Evolutionary conservation across 2,113 vertebrate genomes (phyloP), one percentile per base, ranked within the genome.

Genomic region (Natator depressus): DNA sequence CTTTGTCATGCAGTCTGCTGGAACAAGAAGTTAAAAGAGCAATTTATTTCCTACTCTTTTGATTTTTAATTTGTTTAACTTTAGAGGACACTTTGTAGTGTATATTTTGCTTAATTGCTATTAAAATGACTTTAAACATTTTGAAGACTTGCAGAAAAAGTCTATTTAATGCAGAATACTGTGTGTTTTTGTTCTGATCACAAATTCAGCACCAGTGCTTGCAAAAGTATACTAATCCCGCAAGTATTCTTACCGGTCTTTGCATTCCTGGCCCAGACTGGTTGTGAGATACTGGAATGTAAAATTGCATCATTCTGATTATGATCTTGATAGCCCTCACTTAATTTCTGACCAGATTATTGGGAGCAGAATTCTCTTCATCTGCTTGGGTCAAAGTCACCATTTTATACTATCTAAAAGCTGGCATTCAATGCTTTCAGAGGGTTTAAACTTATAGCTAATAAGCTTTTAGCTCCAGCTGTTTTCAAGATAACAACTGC

Each of bases 181-280:
- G 14, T 51, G 12, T 49, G 24, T 53, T 51, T 90, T 13, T 38
- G 42, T 78, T 89, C 79, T 90, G 20, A 29, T 89, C 3, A 9
- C 3, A 84, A 12, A 20, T 0, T 81, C 87, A 46, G 6, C 29
- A 49, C 8, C 1, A 2, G 1, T n/a, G 1, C 88, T 85, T 51
- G 51, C 31, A 92, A 62, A 84, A 88, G 53, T 65, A n/a, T n/a
- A 62, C 12, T 14, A 14, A 29, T 62, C 12, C 78, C 87, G 51
- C 92, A 84, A 38, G 82, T 54, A 88, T 62, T 83, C 8, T 20
- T 24, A 25, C 8, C 78, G 24, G 24, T 86, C 65, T 31, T 69
- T 85, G 76, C 75, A 14, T 59, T 90, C 83, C 76, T 80, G 31
- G 47, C 1, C 31, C 13, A 65, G 31, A 65, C 31, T n/a, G 14